Evolutionary conservation across 1,140 invertebrate species (phyloP).

Genomic region (Pentalonia nigronervosa): DNA sequence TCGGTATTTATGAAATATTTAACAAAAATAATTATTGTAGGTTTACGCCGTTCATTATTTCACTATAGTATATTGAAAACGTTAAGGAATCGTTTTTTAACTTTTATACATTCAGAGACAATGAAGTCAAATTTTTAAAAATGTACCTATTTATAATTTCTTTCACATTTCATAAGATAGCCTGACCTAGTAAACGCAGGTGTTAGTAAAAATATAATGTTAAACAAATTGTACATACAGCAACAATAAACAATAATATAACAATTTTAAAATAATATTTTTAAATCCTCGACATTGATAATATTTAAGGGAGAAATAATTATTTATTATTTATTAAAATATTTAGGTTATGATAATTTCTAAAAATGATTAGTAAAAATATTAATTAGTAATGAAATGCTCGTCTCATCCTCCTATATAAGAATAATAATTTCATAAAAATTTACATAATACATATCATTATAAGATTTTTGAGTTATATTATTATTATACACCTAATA

Average conservation of each 20-base stretch:
- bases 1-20: neutral
- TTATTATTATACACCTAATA: neutral
- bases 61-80: neutral
- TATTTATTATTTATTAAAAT: neutral
- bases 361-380: neutral
- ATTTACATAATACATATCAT: neutral
- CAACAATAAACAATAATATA: neutral
- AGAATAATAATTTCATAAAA: neutral
- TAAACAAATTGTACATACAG: neutral
- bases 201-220: neutral
- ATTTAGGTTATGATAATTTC: neutral
- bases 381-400: neutral
- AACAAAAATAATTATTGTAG: neutral
- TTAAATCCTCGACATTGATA: neutral
- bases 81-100: neutral
- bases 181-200: no score
- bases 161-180: neutral
- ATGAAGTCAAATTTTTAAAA: neutral
- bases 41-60: neutral
- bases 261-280: neutral
- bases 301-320: neutral
- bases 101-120: neutral
- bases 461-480: neutral
- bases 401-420: neutral
- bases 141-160: neutral